phyloP scores from a whole-genome alignment of 2,113 vertebrate genomes.

The Rallus limicola region DNA sequence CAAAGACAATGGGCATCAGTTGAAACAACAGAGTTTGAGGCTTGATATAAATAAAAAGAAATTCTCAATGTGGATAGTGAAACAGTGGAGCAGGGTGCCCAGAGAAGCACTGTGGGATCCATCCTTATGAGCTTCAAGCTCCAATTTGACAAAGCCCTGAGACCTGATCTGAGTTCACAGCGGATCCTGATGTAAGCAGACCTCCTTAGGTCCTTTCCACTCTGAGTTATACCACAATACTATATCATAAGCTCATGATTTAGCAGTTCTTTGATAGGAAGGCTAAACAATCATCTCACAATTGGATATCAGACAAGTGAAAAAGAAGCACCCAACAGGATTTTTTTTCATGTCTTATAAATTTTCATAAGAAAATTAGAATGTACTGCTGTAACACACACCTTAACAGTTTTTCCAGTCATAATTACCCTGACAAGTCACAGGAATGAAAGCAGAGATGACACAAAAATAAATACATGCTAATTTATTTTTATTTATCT shows the following conservation, averaged over 20 bases:
- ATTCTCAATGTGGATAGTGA: neutral
- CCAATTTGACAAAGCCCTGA: neutral
- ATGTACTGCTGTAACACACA: neutral
- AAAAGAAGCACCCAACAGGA: neutral
- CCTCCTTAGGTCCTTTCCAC: neutral
- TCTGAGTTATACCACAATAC: neutral
- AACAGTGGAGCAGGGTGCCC: neutral
- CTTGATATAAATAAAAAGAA: neutral
- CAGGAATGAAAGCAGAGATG: neutral
- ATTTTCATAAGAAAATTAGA: slow-evolving; percentile 2
- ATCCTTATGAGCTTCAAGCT: neutral
- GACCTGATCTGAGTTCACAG: neutral
- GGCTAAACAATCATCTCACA: neutral
- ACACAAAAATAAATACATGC: neutral
- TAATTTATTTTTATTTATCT: neutral
- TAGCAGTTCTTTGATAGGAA: neutral
- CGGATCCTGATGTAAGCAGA: neutral
- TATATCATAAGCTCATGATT: neutral
- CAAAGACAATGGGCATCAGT: neutral
- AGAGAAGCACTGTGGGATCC: neutral
- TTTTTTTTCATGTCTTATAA: neutral
- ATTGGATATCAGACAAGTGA: neutral
- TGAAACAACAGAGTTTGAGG: neutral
- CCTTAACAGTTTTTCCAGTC: neutral
- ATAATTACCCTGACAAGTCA: neutral